phyloP scores from a whole-genome alignment of 2,888 invertebrate genomes.

The Drosophila aldrichi region DNA sequence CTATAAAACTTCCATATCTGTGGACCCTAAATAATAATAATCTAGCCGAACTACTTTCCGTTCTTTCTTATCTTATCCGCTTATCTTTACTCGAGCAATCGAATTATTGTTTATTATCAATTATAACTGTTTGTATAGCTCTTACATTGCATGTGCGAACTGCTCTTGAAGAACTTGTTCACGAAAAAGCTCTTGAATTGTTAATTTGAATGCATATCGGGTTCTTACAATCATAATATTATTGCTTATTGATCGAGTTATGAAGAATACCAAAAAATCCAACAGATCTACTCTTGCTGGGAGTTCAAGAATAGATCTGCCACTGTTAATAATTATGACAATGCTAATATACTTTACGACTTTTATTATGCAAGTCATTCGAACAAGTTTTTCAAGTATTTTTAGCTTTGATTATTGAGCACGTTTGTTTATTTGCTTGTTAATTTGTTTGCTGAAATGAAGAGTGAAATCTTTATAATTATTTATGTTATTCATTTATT shows the following conservation, averaged over 20 bases:
- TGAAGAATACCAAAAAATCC: too few relatives aligned
- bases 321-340: not conserved
- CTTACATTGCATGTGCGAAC: not conserved
- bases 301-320: not conserved
- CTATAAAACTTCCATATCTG: conserved; percentile 7
- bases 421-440: not conserved
- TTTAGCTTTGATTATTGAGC: not conserved
- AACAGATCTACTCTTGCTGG: not conserved
- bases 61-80: conserved; percentile 4
- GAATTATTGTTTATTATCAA: conserved; percentile 28
- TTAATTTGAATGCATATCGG: not conserved
- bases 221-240: not conserved
- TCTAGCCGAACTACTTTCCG: conserved; percentile 6
- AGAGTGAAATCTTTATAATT: not conserved
- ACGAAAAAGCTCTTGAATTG: not conserved
- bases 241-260: not conserved
- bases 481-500: not conserved
- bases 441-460: not conserved
- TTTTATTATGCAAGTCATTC: conserved; percentile 1
- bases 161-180: not conserved
- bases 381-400: conserved; percentile 10
- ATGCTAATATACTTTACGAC: not conserved
- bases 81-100: conserved; percentile 44
- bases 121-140: conserved; percentile 4
- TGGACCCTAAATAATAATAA: conserved; percentile 35